These are phyloP conservation scores for Congeria kusceri DNA, from an alignment of 2,888 invertebrate species.

Conservation along the genomic window DNA sequence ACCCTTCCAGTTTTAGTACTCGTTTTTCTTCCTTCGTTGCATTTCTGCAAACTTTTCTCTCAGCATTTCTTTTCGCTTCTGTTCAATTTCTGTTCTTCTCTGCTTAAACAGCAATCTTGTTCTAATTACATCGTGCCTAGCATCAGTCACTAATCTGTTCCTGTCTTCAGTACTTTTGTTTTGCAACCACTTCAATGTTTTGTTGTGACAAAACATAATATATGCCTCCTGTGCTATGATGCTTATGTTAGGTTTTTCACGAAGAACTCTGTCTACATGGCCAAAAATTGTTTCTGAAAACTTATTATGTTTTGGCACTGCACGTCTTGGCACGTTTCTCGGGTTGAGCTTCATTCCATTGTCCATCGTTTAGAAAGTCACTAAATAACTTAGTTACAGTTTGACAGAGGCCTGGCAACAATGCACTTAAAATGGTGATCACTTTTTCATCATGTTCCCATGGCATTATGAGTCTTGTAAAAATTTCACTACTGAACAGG, in stretches of 20 bases:
- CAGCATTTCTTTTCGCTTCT: conserved; percentile 31
- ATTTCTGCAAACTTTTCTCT: conserved; percentile 31
- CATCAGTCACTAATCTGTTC: conserved; percentile 13
- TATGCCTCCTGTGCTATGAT: conserved; percentile 34
- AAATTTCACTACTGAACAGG: conserved; percentile 21
- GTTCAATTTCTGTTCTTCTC: conserved; percentile 43
- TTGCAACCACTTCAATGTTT: conserved; percentile 44
- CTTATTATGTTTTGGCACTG: conserved; percentile 46
- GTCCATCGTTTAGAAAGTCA: conserved; percentile 43
- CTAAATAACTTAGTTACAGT: conserved; percentile 23
- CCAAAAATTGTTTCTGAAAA: conserved; percentile 51
- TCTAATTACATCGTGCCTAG: conserved; percentile 22
- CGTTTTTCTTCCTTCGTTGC: conserved; percentile 21
- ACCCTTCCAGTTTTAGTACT: conserved; percentile 27
- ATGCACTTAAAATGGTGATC: too few relatives aligned
- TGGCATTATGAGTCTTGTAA: too few relatives aligned
- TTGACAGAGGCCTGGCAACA: conserved; percentile 33
- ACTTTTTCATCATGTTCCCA: too few relatives aligned
- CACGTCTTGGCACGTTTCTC: conserved; percentile 22
- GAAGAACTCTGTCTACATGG: conserved; percentile 37
- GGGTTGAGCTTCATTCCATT: conserved; percentile 21
- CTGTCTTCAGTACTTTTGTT: conserved; percentile 25
- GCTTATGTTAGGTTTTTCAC: conserved; percentile 47
- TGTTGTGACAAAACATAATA: conserved; percentile 45
- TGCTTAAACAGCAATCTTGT: conserved; percentile 26